Evolutionary conservation across 2,113 vertebrate species (phyloP).

Genomic region (Silurus asotus): DNA sequence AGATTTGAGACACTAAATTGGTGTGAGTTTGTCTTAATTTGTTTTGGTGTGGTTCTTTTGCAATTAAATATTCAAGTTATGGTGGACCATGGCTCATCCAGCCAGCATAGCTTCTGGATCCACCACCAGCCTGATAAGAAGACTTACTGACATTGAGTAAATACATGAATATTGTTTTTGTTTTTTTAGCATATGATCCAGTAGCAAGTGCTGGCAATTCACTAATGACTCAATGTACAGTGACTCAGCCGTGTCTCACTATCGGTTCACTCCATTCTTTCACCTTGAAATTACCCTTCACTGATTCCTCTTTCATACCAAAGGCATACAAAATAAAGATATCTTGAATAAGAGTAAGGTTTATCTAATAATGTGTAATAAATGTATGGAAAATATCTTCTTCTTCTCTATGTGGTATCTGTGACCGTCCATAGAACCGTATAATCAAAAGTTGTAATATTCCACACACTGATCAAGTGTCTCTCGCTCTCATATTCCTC

Average conservation of each 20-base stretch:
- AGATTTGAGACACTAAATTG: background rate
- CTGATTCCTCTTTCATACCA: background rate
- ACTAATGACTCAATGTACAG: background rate
- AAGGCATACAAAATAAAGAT: background rate
- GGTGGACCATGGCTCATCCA: background rate
- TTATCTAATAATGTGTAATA: background rate
- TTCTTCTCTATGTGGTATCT: background rate
- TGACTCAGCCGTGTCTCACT: background rate
- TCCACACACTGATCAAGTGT: too few relatives aligned
- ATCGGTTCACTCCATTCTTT: background rate
- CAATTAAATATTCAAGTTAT: background rate
- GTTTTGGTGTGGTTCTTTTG: background rate
- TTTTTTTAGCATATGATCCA: background rate
- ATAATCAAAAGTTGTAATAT: too few relatives aligned
- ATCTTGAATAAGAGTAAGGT: background rate
- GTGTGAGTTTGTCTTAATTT: background rate
- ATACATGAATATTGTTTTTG: background rate
- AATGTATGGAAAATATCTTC: too few relatives aligned
- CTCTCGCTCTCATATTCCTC: too few relatives aligned
- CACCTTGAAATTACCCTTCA: background rate
- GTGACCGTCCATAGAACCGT: too few relatives aligned
- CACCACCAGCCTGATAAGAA: background rate
- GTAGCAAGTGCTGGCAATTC: background rate
- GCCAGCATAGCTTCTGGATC: background rate
- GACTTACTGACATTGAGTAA: background rate